These are phyloP conservation scores for Microtus richardsoni DNA, from an alignment of 2,113 vertebrate species.

Conservation along the genomic window DNA sequence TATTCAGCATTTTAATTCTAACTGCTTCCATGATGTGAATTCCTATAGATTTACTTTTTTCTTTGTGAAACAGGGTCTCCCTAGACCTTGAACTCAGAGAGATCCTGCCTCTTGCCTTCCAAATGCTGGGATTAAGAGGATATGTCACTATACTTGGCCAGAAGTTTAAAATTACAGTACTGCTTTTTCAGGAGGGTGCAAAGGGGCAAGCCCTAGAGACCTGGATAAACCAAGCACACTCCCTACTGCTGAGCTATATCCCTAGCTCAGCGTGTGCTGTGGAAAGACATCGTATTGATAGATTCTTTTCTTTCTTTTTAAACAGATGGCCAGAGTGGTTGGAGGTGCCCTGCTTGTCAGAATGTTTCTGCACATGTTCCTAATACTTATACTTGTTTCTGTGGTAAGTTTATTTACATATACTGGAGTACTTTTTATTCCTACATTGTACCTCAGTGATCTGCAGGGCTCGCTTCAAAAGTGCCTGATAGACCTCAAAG, in stretches of 20 bases:
- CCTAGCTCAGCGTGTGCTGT: not conserved
- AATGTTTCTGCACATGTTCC: conserved; percentile 93
- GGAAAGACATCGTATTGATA: conserved; percentile 32
- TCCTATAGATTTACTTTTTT: not conserved
- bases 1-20: conserved; percentile 4
- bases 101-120: not conserved
- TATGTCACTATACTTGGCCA: not conserved
- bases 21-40: not conserved
- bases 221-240: not conserved
- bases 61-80: not conserved
- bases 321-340: conserved; percentile 94
- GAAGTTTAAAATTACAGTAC: not conserved
- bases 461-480: conserved; percentile 15
- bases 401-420: conserved; percentile 89
- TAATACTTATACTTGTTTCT: conserved; percentile 95
- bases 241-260: not conserved
- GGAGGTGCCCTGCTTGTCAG: conserved; percentile 98
- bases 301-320: conserved; percentile 18
- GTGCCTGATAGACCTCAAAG: conserved; percentile 15
- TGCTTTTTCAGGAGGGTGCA: not conserved
- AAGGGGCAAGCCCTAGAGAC: not conserved
- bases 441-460: not conserved
- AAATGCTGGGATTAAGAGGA: not conserved
- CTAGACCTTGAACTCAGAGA: not conserved
- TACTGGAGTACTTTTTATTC: not conserved